phyloP scores from a whole-genome alignment of 1,140 invertebrate species.

The Apis dorsata region DNA sequence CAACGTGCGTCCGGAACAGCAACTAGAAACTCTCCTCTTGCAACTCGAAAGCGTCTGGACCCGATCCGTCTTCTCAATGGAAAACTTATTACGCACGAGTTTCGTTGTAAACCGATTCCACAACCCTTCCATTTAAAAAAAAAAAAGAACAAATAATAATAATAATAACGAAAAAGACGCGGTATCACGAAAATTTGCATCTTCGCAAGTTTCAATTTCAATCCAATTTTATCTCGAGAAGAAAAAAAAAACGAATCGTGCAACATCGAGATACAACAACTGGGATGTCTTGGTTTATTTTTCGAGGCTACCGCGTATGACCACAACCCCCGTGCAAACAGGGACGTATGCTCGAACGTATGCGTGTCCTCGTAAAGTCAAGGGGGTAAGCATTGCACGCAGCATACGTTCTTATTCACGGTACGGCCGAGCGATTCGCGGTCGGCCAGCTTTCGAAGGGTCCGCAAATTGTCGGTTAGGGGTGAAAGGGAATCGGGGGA shows the following conservation, averaged over 20 bases:
- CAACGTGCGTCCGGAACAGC: slow-evolving; percentile 20
- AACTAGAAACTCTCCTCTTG: slow-evolving; percentile 9
- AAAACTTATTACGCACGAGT: neutral
- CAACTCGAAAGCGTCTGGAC: slow-evolving; percentile 17
- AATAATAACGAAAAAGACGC: no score
- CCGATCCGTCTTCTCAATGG: slow-evolving; percentile 18
- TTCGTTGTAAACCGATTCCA: neutral
- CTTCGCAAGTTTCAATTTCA: neutral
- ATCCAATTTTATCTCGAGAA: neutral
- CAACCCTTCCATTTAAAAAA: no score
- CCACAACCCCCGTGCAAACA: slow-evolving; percentile 13
- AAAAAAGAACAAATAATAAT: no score
- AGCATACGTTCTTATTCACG: slow-evolving; percentile 58
- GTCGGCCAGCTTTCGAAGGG: slow-evolving; percentile 62
- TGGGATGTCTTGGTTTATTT: neutral
- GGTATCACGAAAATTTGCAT: no score
- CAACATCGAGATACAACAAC: neutral
- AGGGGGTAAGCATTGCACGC: slow-evolving; percentile 46
- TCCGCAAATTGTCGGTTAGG: slow-evolving; percentile 61
- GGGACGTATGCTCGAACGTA: slow-evolving; percentile 15
- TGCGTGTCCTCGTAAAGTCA: slow-evolving; percentile 51
- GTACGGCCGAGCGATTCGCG: slow-evolving; percentile 50
- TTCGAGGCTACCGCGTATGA: neutral
- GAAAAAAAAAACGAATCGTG: neutral
- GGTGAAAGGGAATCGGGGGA: slow-evolving; percentile 58